phyloP scores from a whole-genome alignment of 2,797 vertebrate genomes.

The Harpagifer antarcticus region DNA sequence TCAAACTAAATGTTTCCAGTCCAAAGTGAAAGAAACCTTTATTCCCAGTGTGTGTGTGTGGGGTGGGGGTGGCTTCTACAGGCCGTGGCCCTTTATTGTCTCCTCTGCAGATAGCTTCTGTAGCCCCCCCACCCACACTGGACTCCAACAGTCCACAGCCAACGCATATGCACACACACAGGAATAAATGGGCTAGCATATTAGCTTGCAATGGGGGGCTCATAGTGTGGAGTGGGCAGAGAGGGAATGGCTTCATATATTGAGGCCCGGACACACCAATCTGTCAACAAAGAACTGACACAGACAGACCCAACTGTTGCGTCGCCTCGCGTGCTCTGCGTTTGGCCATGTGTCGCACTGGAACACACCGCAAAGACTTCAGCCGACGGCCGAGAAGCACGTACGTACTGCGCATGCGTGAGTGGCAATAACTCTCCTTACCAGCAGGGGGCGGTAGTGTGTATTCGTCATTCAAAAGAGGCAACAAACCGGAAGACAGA shows the following conservation, averaged over 20 bases:
- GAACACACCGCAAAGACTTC: too few relatives aligned
- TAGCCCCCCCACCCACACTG: constrained; percentile 12
- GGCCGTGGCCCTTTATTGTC: not conserved
- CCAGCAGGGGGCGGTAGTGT: too few relatives aligned
- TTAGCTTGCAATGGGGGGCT: constrained; percentile 18
- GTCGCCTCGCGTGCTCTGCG: too few relatives aligned
- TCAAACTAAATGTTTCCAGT: not conserved
- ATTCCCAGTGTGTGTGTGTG: not conserved
- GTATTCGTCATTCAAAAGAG: too few relatives aligned
- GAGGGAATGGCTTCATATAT: constrained; percentile 30
- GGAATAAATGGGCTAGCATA: constrained; percentile 30
- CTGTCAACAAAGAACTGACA: too few relatives aligned
- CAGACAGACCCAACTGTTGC: too few relatives aligned
- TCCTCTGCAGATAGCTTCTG: constrained; percentile 1
- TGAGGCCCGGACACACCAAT: not conserved
- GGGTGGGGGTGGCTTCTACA: not conserved
- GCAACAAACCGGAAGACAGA: too few relatives aligned
- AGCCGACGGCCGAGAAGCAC: too few relatives aligned
- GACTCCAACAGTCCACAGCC: constrained; percentile 11
- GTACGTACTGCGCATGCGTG: too few relatives aligned
- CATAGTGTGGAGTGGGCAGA: constrained; percentile 18
- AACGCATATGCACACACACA: not conserved
- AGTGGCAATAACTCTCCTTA: too few relatives aligned
- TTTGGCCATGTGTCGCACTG: too few relatives aligned
- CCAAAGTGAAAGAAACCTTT: not conserved